A percentile compares a stretch with the other conserved stretches of the same genome.
Evolutionary conservation across 53 echinoderm and acorn worm species (phyloP).

Genomic region (Holothuria leucospilota): DNA sequence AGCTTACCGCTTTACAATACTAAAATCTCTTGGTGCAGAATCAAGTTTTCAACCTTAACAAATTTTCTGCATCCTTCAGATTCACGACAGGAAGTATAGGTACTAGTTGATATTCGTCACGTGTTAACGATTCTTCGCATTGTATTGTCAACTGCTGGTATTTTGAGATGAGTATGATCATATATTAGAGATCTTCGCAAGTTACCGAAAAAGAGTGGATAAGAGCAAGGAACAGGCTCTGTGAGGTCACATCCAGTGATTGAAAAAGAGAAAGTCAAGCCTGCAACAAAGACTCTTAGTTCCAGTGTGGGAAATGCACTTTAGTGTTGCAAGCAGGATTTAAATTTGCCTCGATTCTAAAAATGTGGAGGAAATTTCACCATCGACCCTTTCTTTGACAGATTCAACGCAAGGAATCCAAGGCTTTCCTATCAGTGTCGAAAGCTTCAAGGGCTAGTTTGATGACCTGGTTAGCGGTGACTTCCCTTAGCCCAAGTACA

Average conservation of each 20-base stretch:
- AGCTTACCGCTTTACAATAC: conserved; percentile 52
- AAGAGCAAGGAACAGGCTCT: conserved; percentile 58
- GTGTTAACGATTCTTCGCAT: conserved; percentile 66
- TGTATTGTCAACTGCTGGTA: conserved; percentile 27
- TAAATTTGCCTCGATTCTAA: conserved; percentile 48
- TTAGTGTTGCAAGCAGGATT: conserved; percentile 43
- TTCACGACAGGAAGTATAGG: conserved; percentile 33
- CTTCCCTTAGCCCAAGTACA: conserved; percentile 45
- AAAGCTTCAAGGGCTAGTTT: conserved; percentile 38
- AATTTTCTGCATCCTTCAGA: conserved; percentile 61
- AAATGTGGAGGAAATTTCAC: conserved; percentile 52
- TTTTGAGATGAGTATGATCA: conserved; percentile 20
- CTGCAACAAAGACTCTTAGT: conserved; percentile 66
- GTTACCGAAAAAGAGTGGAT: conserved; percentile 68
- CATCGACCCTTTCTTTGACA: conserved; percentile 61
- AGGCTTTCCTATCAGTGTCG: conserved; percentile 49
- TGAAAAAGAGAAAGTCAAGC: conserved; percentile 69
- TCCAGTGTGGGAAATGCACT: conserved; percentile 74
- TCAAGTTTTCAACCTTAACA: conserved; percentile 23
- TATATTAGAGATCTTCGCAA: conserved; percentile 57
- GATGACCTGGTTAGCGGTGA: background rate
- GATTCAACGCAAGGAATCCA: conserved; percentile 61
- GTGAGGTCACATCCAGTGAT: conserved; percentile 60
- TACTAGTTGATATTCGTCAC: conserved; percentile 69
- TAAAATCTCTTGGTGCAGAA: conserved; percentile 44